phyloP scores from a whole-genome alignment of 2,888 invertebrate species.

The Amblyteles armatorius region DNA sequence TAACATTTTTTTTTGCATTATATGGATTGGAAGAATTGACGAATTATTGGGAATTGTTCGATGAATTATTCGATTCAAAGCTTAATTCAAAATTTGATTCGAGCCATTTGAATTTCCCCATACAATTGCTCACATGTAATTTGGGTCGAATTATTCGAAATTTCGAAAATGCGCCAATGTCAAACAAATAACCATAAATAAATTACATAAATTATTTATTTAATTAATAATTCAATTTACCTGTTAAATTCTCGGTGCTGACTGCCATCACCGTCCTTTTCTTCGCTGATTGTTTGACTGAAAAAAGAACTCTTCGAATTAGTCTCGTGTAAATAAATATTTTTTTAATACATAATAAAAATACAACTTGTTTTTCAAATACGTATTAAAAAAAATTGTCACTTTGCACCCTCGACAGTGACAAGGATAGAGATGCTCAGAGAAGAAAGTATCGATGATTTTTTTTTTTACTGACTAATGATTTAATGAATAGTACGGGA shows the following conservation, averaged over 20 bases:
- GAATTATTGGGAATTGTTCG: neutral
- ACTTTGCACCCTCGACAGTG: conserved; percentile 4
- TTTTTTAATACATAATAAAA: conserved; percentile 26
- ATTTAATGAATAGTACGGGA: conserved; percentile 30
- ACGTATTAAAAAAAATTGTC: neutral
- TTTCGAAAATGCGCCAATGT: neutral
- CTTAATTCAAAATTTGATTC: conserved; percentile 4
- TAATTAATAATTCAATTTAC: conserved; percentile 80
- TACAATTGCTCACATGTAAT: too few species aligned
- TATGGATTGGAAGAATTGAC: neutral
- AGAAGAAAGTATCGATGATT: conserved; percentile 28
- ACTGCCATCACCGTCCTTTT: conserved; percentile 86
- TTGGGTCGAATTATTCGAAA: neutral
- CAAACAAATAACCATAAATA: too few species aligned
- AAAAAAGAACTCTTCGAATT: conserved; percentile 73
- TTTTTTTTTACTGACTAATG: conserved; percentile 11
- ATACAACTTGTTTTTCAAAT: conserved; percentile 28
- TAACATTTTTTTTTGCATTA: conserved; percentile 1
- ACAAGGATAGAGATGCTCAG: neutral
- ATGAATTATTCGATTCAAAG: neutral
- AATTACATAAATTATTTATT: neutral
- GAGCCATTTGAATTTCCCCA: neutral
- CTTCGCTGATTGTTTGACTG: conserved; percentile 90
- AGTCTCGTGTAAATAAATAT: conserved; percentile 36
- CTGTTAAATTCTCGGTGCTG: conserved; percentile 86